Conservation (phyloP, 2,888 invertebrate genomes). For the Hypomecis punctinalis region DNA sequence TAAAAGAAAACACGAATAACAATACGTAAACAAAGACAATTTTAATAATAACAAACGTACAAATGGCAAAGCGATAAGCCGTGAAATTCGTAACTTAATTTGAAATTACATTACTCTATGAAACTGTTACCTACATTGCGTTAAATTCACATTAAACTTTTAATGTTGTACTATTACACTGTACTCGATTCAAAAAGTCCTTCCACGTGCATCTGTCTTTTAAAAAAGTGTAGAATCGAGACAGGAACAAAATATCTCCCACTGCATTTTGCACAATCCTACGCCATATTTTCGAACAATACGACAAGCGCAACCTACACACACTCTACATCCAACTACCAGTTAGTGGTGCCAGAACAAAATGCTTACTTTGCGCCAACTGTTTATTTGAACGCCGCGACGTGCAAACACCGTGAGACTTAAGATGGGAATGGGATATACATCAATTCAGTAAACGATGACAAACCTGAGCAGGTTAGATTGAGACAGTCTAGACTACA, state of each 20-base stretch:
- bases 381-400: too few relatives aligned
- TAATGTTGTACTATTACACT: conserved; percentile 60
- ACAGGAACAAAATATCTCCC: conserved; percentile 73
- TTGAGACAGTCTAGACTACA: too few relatives aligned
- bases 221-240: conserved; percentile 68
- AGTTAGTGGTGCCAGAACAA: conserved; percentile 56
- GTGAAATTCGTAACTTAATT: conserved; percentile 58
- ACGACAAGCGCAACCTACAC: conserved; percentile 35
- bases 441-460: too few relatives aligned
- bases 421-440: too few relatives aligned
- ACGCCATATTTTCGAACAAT: conserved; percentile 78
- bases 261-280: conserved; percentile 78
- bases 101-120: conserved; percentile 51
- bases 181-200: conserved; percentile 55
- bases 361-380: background rate
- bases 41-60: conserved; percentile 58
- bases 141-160: conserved; percentile 78
- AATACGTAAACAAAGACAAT: conserved; percentile 57
- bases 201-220: conserved; percentile 69
- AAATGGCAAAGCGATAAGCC: conserved; percentile 53
- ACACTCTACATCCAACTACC: background rate
- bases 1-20: conserved; percentile 41
- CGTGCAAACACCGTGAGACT: too few relatives aligned
- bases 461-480: too few relatives aligned
- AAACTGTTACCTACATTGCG: conserved; percentile 74